Evolutionary conservation across 2,113 vertebrate species (phyloP).

Genomic region (Castor canadensis): DNA sequence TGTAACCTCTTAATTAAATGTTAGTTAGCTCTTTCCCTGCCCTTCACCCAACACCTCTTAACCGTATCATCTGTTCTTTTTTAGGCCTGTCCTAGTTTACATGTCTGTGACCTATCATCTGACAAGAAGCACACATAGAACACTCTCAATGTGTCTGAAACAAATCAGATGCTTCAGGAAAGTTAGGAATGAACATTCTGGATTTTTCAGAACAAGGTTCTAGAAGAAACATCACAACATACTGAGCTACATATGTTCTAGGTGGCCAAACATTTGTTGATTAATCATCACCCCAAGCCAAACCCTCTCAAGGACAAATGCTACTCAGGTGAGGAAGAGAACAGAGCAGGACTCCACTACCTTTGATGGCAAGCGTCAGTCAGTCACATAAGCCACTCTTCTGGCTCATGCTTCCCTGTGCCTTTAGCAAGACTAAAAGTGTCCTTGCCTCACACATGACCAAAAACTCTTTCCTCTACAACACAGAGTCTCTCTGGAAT

Average conservation of each 20-base stretch:
- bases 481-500: not conserved
- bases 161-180: not conserved
- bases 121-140: not conserved
- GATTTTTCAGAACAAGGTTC: not conserved
- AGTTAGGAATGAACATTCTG: not conserved
- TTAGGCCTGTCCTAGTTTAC: not conserved
- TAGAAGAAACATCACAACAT: not conserved
- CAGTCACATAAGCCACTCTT: too few relatives aligned
- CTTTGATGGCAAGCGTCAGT: not conserved
- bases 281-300: slow-evolving; percentile 28
- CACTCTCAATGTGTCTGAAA: not conserved
- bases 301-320: slow-evolving; percentile 25
- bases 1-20: too few relatives aligned
- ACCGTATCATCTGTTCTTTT: not conserved
- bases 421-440: not conserved
- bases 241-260: not conserved
- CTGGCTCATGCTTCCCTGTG: not conserved
- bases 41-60: not conserved
- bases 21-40: not conserved
- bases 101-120: not conserved
- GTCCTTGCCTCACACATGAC: not conserved
- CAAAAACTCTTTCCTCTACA: not conserved
- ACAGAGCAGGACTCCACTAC: not conserved
- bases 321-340: not conserved
- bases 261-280: not conserved